Conservation (phyloP, 2,888 invertebrate species). For the Epiblema foenella region DNA sequence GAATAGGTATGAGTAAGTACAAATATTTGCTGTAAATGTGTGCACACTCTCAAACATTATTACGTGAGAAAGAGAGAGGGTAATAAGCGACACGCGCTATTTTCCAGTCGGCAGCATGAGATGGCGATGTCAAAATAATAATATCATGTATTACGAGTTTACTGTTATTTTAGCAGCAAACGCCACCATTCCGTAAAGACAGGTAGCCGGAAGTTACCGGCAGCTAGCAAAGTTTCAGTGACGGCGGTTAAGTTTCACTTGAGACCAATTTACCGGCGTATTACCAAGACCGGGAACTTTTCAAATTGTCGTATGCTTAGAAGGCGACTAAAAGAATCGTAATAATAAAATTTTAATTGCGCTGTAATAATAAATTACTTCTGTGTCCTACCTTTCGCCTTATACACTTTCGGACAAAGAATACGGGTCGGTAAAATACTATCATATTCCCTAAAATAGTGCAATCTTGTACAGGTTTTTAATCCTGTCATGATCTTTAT, state of each 20-base stretch:
- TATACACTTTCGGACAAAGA: too few species aligned
- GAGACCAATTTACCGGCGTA: constrained; percentile 28
- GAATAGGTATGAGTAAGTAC: too few species aligned
- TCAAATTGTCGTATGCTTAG: constrained; percentile 11
- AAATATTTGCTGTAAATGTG: too few species aligned
- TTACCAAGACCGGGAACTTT: constrained; percentile 28
- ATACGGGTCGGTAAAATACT: too few species aligned
- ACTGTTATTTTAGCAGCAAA: not conserved
- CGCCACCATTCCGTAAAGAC: not conserved
- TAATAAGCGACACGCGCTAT: too few species aligned
- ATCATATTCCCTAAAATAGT: too few species aligned
- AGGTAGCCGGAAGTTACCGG: constrained; percentile 14
- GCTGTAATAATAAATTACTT: not conserved
- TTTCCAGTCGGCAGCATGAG: too few species aligned
- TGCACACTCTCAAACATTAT: too few species aligned
- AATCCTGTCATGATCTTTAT: too few species aligned
- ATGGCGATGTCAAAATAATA: not conserved
- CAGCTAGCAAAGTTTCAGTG: constrained; percentile 17
- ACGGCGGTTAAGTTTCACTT: constrained; percentile 32
- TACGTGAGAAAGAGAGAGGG: too few species aligned
- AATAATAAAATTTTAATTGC: constrained; percentile 11
- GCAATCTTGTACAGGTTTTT: too few species aligned
- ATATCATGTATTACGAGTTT: too few species aligned
- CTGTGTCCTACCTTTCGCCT: not conserved
- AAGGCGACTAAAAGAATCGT: constrained; percentile 7